A percentile compares a stretch with the other conserved stretches of the same genome.
Evolutionary conservation across 2,797 vertebrate species (phyloP).

Genomic region (Peromyscus aztecus): DNA sequence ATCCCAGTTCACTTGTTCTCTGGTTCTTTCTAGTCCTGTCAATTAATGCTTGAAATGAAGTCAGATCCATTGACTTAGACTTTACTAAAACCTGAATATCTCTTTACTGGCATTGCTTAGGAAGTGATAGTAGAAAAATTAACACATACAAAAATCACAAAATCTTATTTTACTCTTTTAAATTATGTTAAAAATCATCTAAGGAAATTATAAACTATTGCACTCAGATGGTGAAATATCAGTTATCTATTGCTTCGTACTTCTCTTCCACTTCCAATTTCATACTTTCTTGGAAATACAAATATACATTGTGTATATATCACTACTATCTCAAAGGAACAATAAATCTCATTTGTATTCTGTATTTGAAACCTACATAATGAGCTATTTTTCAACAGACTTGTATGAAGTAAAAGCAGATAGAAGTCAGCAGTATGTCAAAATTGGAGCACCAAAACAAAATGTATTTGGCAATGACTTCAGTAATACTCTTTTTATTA

Average conservation of each 20-base stretch:
- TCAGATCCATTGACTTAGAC: neutral
- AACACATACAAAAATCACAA: neutral
- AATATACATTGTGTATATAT: neutral
- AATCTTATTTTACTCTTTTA: neutral
- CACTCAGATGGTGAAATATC: constrained; percentile 2
- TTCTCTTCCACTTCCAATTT: neutral
- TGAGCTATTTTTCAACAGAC: constrained; percentile 61
- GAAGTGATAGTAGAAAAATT: neutral
- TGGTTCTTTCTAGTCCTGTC: neutral
- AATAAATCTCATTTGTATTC: constrained; percentile 2
- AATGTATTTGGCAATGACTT: neutral
- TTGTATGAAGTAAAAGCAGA: constrained; percentile 14
- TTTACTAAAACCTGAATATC: neutral
- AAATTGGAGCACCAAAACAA: constrained; percentile 50
- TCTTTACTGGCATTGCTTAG: neutral
- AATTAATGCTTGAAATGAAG: neutral
- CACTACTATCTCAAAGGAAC: neutral
- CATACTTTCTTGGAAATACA: neutral
- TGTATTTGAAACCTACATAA: constrained; percentile 46
- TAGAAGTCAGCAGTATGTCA: constrained; percentile 50
- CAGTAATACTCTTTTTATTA: neutral
- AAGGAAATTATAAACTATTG: neutral
- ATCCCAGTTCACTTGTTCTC: neutral
- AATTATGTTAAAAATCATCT: neutral
- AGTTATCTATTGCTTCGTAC: neutral